Percentiles rank a stretch among this genome's conserved stretches.
These are phyloP conservation scores for Sigmodon hispidus DNA, from an alignment of 2,113 vertebrate genomes.

Conservation along the genomic window DNA sequence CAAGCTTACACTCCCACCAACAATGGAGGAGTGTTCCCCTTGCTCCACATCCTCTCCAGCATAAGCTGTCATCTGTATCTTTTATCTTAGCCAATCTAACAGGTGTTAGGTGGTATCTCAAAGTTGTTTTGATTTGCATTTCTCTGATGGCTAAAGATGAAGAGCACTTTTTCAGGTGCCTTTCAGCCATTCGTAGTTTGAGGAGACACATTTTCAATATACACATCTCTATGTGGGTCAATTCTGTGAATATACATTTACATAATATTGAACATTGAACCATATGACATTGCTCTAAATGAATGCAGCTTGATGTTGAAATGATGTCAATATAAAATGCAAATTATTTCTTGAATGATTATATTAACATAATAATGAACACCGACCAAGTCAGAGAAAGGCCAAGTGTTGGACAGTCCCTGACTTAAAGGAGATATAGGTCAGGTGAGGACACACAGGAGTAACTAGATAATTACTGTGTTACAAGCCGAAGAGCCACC, in stretches of 20 bases:
- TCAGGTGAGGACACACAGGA: neutral
- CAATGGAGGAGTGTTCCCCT: no score
- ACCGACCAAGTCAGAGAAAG: neutral
- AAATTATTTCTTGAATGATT: conserved; percentile 7
- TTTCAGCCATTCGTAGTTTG: neutral
- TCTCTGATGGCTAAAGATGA: no score
- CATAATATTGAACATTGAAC: neutral
- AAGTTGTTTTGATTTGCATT: no score
- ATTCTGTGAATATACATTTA: no score
- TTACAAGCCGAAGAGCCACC: neutral
- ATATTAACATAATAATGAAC: neutral
- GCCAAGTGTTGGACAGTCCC: neutral
- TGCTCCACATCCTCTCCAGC: no score
- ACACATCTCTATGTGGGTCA: neutral
- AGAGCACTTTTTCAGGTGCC: no score
- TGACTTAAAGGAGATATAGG: neutral
- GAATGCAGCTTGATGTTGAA: neutral
- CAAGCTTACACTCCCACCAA: no score
- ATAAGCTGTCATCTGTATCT: no score
- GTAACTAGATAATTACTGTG: neutral
- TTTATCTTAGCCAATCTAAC: no score
- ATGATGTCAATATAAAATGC: neutral
- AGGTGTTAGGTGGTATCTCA: no score
- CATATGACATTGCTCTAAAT: neutral
- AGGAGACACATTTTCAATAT: neutral